phyloP scores from a whole-genome alignment of 2,797 vertebrate species.

The Graptemys geographica region DNA sequence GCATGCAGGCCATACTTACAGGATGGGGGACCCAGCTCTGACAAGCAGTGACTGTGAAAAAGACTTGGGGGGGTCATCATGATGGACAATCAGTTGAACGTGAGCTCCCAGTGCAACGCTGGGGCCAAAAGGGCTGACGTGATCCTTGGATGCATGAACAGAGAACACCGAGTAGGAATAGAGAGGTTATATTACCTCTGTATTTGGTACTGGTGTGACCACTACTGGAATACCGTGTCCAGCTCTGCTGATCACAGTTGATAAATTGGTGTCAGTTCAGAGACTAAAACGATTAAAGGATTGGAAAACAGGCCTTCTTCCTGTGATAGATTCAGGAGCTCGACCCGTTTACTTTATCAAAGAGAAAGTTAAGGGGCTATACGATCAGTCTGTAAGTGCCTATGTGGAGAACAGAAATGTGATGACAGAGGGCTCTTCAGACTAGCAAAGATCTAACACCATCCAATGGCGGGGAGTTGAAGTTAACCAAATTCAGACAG shows the following conservation, averaged over 20 bases:
- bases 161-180: neutral
- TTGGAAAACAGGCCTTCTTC: neutral
- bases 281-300: neutral
- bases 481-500: neutral
- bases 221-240: neutral
- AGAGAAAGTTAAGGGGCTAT: neutral
- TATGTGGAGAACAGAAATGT: too few relatives aligned
- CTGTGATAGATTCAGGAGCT: neutral
- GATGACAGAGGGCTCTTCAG: neutral
- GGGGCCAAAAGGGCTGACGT: neutral
- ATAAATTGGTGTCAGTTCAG: neutral
- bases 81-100: neutral
- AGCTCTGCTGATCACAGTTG: neutral
- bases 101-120: neutral
- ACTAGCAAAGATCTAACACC: neutral
- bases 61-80: neutral
- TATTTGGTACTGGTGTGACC: neutral
- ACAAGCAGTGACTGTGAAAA: neutral
- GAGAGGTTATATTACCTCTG: neutral
- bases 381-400: neutral
- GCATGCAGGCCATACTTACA: neutral
- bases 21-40: neutral
- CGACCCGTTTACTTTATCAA: neutral
- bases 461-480: neutral
- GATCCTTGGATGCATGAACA: neutral